Base-by-base conservation (phyloP, 30 jellyfish, hydroid and myxozoan species). In the Catostylus mosaicus region DNA sequence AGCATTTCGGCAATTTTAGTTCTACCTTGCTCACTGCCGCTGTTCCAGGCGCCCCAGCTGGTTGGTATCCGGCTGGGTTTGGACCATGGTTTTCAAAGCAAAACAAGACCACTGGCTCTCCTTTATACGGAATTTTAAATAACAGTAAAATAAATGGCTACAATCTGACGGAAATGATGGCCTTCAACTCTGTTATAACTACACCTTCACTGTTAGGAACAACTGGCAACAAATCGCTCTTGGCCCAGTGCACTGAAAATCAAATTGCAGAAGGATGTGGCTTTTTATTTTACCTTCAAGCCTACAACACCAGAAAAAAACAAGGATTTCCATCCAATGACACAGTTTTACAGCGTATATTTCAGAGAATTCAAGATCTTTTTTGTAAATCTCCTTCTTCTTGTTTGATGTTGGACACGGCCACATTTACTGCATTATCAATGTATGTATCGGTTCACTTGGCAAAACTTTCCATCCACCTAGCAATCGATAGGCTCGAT, bases 51-150 rank as follows among this genome's bases (percentile, higher is more conserved):
- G 63, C 73, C 26, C 91, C 96, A 0, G 38, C 36, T 11, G 78
- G 77, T 52, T 85, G 95, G 95, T 46, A 10, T 14, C 85, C 85
- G 0, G 72, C 73, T 18, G 95, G 84, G 33, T 85, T 85, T 59
- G 95, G 70, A 14, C 78, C 78, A 14, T 85, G 95, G 95, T 32
- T 75, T 19, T 38, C 61, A 0, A 4, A 8, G 48, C 85, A 85
- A 35, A 85, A 63, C 52, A 33, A 59, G 1, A 65, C 83, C 23
- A 14, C 40, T 16, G 60, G 43, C 23, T 47, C 82, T 43, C 80
- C 88, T 19, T 38, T 77, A 14, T 35, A 69, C 20, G 88, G 96
- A 40, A 20, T 62, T 8, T 22, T 73, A 24, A 29, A 32, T 1
- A 48, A 10, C 26, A 3, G 19, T 0, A 46, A 46, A 38, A 54